A percentile compares a stretch with the other conserved stretches of the same genome.
Evolutionary conservation across 2,113 vertebrate species (phyloP).

Genomic region (Turnix velox): DNA sequence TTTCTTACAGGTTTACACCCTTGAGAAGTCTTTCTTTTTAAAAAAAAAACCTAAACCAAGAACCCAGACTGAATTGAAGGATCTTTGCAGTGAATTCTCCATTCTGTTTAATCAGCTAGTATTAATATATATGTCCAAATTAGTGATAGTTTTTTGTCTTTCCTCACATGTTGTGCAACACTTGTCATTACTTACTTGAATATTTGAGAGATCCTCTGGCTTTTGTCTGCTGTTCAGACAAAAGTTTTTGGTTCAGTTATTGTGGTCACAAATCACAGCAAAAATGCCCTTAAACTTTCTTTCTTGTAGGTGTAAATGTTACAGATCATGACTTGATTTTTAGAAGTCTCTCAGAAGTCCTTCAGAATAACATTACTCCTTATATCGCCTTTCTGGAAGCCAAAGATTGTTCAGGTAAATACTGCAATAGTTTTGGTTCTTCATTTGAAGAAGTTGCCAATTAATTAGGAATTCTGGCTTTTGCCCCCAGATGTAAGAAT

Average conservation of each 20-base stretch:
- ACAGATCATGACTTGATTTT: conserved; percentile 93
- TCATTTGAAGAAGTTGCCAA: neutral
- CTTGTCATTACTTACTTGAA: neutral
- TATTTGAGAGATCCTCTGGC: neutral
- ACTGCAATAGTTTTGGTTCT: neutral
- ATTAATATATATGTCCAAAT: neutral
- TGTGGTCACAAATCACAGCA: neutral
- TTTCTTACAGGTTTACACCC: neutral
- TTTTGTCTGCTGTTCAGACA: neutral
- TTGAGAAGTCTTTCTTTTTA: neutral
- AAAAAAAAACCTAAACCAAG: neutral
- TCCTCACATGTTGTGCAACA: neutral
- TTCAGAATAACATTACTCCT: conserved; percentile 83
- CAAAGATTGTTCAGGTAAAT: conserved; percentile 86
- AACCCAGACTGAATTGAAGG: neutral
- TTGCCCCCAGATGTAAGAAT: neutral
- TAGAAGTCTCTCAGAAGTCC: conserved; percentile 81
- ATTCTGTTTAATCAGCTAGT: neutral
- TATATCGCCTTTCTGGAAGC: conserved; percentile 85
- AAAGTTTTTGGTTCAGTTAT: neutral
- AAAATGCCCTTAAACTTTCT: neutral
- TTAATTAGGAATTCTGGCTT: neutral
- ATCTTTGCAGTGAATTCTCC: neutral
- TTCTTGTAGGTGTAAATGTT: conserved; percentile 87
- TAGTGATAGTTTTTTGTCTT: neutral